Base-by-base conservation (phyloP, 2,113 vertebrate genomes). In the Myrmecophaga tridactyla region DNA sequence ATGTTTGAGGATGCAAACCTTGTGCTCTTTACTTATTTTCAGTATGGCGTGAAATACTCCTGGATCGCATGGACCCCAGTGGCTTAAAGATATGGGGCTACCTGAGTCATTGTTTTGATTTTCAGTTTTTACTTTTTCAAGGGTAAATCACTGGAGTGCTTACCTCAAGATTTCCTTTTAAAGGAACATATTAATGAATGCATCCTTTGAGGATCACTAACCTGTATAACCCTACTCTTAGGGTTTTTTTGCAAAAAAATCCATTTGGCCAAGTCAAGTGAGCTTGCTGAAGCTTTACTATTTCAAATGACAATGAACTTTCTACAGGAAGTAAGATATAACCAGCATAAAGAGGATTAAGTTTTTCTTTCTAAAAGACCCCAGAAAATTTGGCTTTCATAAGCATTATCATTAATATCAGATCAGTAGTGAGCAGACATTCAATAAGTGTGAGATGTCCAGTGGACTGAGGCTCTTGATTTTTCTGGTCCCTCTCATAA, bases 151-250 rank as follows among this genome's bases (percentile, higher is more conserved):
- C 1, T 9, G 27, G 36, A 62, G 18, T 51, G 34, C 1, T 1
- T 31, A 56, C 29, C 46, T 94, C 70, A 27, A 69, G n/a, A 20
- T 69, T 94, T 62, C 36, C 29, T 36, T 80, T 23, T 94, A 92
- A 78, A 27, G 48, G 76, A 73, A 53, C 80, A 94, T 7, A 77
- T 62, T 7, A 39, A 58, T 27, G 7, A 90, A 58, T 48, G 56
- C 53, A 36, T 72, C 82, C 12, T 48, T 48, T 81, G 65, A 39
- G 43, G 3, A n/a, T 81, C 18, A 21, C 4, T 53, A 27, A 53
- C 7, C 29, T 36, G 17, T 3, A 18, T 81, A 25, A 8, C 62
- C 27, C n/a, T 58, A 4, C 7, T 60, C 27, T 89, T 31, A 46
- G 13, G 29, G 60, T n/a, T 60, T 36, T 72, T 85, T 60, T 53